phyloP scores from a whole-genome alignment of 1,140 invertebrate genomes.

The Forficula auricularia region DNA sequence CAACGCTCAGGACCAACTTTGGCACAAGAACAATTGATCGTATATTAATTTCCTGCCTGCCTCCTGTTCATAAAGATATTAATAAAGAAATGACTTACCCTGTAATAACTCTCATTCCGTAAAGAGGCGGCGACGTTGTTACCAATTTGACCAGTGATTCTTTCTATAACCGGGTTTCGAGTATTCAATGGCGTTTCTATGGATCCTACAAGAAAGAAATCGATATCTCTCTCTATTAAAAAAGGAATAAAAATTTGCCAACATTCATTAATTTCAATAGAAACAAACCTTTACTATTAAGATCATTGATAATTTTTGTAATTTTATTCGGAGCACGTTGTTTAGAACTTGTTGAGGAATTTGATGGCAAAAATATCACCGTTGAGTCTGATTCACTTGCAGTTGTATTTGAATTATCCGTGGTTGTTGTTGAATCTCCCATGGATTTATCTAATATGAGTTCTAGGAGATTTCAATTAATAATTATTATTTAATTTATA shows the following conservation, averaged over 20 bases:
- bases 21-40: no score
- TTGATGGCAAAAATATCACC: constrained; percentile 33
- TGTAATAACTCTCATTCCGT: constrained; percentile 72
- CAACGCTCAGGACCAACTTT: no score
- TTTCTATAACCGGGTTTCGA: constrained; percentile 66
- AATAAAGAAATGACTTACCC: no score
- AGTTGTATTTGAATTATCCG: constrained; percentile 30
- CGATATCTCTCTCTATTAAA: constrained; percentile 14
- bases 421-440: constrained; percentile 6
- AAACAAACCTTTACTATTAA: no score
- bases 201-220: no score
- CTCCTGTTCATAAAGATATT: no score
- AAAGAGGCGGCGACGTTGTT: constrained; percentile 26
- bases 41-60: no score
- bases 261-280: neutral
- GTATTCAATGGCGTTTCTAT: neutral
- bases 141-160: constrained; percentile 51
- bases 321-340: no score
- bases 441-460: constrained; percentile 5
- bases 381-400: constrained; percentile 35
- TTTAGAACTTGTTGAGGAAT: no score
- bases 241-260: constrained; percentile 7
- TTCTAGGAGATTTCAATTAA: neutral
- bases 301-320: no score
- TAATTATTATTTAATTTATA: no score